Evolutionary conservation across 2,888 invertebrate genomes (phyloP).

Genomic region (Sisyra nigra): DNA sequence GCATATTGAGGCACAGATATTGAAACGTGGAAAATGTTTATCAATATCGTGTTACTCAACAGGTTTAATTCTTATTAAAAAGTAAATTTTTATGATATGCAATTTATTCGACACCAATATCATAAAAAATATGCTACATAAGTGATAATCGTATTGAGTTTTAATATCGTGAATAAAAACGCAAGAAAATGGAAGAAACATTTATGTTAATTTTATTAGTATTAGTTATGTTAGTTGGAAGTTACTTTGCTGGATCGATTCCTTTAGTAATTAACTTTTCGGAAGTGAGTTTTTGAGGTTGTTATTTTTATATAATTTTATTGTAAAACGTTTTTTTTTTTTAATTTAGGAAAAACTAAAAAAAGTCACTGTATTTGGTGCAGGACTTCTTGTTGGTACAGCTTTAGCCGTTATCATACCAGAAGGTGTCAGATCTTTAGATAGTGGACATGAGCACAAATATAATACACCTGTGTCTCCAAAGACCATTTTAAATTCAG

Average conservation of each 20-base stretch:
- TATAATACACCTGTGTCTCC: slow-evolving; percentile 24
- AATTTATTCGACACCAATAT: too few species aligned
- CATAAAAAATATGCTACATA: too few species aligned
- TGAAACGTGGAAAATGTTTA: too few species aligned
- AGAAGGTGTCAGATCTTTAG: slow-evolving; percentile 84
- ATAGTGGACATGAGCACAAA: slow-evolving; percentile 18
- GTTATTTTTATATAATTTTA: slow-evolving; percentile 4
- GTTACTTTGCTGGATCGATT: slow-evolving; percentile 87
- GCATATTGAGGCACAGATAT: too few species aligned
- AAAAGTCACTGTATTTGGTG: slow-evolving; percentile 87
- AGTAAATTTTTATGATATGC: too few species aligned
- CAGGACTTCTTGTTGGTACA: slow-evolving; percentile 92
- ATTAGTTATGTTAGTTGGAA: slow-evolving; percentile 89
- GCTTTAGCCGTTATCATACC: slow-evolving; percentile 96
- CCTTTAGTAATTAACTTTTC: slow-evolving; percentile 88
- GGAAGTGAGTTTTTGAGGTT: slow-evolving; percentile 47
- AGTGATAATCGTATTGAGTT: not conserved
- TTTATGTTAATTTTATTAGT: slow-evolving; percentile 67
- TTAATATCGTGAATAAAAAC: slow-evolving; percentile 2
- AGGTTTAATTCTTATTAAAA: too few species aligned
- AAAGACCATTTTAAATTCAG: slow-evolving; percentile 12
- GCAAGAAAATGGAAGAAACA: slow-evolving; percentile 63
- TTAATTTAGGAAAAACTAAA: slow-evolving; percentile 74
- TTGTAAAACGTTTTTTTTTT: slow-evolving; percentile 3
- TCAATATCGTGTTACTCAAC: too few species aligned